phyloP scores from a whole-genome alignment of 1,140 invertebrate genomes.

The Dendroctonus valens region DNA sequence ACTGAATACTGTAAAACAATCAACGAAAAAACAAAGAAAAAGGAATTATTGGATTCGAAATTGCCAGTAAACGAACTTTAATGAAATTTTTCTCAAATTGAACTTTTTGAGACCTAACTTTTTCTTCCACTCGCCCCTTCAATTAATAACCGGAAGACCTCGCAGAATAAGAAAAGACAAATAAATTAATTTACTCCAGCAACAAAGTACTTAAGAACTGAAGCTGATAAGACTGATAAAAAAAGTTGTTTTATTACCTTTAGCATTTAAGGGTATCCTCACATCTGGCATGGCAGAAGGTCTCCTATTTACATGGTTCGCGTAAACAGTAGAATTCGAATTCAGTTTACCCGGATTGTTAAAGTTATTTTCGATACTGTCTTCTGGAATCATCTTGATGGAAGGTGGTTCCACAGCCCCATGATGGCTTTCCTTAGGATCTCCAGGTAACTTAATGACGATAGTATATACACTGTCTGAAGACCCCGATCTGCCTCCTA shows the following conservation, averaged over 20 bases:
- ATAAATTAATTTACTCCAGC: too few species aligned
- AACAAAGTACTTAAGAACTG: too few species aligned
- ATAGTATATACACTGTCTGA: slow-evolving; percentile 88
- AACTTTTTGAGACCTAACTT: too few species aligned
- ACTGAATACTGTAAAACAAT: too few species aligned
- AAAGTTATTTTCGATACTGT: slow-evolving; percentile 9
- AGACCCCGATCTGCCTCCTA: slow-evolving; percentile 63
- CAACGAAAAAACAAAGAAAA: too few species aligned
- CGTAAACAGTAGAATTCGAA: slow-evolving; percentile 33
- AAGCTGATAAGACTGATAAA: too few species aligned
- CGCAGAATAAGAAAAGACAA: too few species aligned
- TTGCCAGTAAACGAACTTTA: too few species aligned
- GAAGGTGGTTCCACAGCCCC: slow-evolving; percentile 59
- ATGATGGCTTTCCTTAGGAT: slow-evolving; percentile 55
- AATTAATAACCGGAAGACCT: too few species aligned
- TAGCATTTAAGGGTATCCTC: slow-evolving; percentile 78
- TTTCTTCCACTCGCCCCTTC: too few species aligned
- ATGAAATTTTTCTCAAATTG: too few species aligned
- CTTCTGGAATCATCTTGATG: slow-evolving; percentile 85
- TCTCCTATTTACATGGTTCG: slow-evolving; percentile 59
- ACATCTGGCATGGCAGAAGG: slow-evolving; percentile 78
- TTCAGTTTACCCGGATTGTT: slow-evolving; percentile 16
- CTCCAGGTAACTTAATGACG: slow-evolving; percentile 75
- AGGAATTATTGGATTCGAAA: too few species aligned
- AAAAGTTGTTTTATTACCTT: slow-evolving; percentile 50